phyloP scores from a whole-genome alignment of 2,888 invertebrate species.

The Eupithecia abbreviata region DNA sequence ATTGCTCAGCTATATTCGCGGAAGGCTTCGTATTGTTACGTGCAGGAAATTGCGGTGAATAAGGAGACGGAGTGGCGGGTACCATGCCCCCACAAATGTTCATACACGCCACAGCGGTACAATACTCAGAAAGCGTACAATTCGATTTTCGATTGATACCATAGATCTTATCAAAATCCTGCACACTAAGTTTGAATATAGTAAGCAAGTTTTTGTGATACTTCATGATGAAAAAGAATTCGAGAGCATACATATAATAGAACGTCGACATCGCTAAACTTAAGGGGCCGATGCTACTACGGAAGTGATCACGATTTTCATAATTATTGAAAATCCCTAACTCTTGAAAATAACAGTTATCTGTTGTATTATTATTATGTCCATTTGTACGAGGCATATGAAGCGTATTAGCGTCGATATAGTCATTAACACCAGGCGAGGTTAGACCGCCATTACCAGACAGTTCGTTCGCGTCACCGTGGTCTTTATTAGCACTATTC shows the following conservation, averaged over 20 bases:
- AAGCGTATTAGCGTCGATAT: not conserved
- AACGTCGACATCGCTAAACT: not conserved
- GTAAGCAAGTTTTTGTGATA: conserved; percentile 14
- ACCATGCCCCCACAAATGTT: conserved; percentile 17
- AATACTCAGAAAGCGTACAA: conserved; percentile 26
- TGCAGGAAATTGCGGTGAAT: not conserved
- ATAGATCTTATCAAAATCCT: conserved; percentile 15
- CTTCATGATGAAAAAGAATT: conserved; percentile 20
- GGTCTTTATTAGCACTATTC: not conserved
- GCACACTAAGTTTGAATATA: conserved; percentile 4
- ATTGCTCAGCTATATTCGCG: conserved; percentile 21
- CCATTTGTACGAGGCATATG: not conserved
- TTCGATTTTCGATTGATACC: conserved; percentile 15
- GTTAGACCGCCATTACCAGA: not conserved
- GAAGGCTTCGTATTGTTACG: not conserved
- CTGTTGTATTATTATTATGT: conserved; percentile 6
- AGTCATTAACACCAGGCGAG: not conserved
- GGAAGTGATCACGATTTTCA: not conserved
- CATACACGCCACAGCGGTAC: conserved; percentile 13
- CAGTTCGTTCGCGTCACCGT: not conserved
- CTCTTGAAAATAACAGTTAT: not conserved
- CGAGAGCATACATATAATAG: not conserved
- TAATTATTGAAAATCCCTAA: not conserved
- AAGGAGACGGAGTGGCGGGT: conserved; percentile 28
- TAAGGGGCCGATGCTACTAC: not conserved